Base-by-base conservation (phyloP, 2,797 vertebrate genomes). In the Falco novaeseelandiae region DNA sequence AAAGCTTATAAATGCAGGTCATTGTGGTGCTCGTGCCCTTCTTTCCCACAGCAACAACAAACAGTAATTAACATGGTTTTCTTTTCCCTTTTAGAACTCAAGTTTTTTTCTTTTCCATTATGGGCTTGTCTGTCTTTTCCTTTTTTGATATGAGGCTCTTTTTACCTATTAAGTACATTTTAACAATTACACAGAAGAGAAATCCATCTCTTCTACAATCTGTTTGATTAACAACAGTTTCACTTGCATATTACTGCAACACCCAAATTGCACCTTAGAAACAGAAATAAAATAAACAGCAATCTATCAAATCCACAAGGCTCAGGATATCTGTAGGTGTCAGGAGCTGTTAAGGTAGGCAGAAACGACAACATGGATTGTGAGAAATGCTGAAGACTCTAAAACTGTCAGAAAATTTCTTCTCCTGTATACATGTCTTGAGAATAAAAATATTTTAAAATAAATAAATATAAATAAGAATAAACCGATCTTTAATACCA, bases 1-100 rank as follows among this genome's bases (percentile, higher is more conserved):
- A 89, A 82, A 90, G 72, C 72, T 83, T 92, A 61, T 57, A 86
- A 87, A 86, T 83, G 74, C 79, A 85, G 71, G 40, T 89, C 71
- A 34, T 57, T 74, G 70, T 82, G 25, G 69, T 88, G 42, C n/a
- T 95, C 40, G 11, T 44, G 63, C 14, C 54, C 23, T 87, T 82
- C 70, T 72, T 90, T 67, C 66, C 77, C 80, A 84, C n/a, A 77
- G 58, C 72, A 89, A 42, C 52, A 72, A 58, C 9, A 59, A 89
- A 32, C 1, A 79, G 44, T 70, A 77, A 83, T 90, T 90, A 73
- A 79, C 26, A 63, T 1, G 0, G 3, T 32, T 80, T 77, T 92
- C 23, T 62, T 92, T 90, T 62, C 51, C 48, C 18, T 90, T 87
- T 82, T 73, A 72, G 55, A 89, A 84, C 11, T 54, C 17, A 38